Percentiles rank a stretch among this genome's conserved stretches.
phyloP scores from a whole-genome alignment of 2,888 invertebrate genomes.

The Pteria penguin region DNA sequence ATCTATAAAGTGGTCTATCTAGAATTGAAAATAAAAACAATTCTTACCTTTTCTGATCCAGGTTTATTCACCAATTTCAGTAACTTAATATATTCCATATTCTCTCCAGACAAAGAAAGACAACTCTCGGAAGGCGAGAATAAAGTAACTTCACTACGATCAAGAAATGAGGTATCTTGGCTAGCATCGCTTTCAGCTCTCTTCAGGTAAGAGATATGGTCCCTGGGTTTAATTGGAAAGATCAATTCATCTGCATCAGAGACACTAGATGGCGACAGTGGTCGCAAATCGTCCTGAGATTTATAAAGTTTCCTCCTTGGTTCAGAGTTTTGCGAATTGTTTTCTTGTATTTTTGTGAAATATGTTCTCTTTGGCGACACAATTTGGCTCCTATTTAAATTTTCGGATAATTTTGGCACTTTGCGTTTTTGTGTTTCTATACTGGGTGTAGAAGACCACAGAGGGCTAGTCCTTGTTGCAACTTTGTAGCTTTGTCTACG shows the following conservation, averaged over 20 bases:
- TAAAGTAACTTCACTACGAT: conserved; percentile 41
- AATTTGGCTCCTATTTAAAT: not conserved
- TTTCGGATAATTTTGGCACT: not conserved
- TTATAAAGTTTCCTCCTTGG: conserved; percentile 11
- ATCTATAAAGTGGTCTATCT: no score
- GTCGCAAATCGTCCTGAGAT: not conserved
- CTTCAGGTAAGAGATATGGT: conserved; percentile 1
- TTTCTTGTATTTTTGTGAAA: not conserved
- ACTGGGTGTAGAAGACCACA: conserved; percentile 32
- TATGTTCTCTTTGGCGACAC: not conserved
- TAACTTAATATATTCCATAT: conserved; percentile 65
- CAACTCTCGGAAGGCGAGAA: conserved; percentile 46
- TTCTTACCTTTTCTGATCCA: conserved; percentile 57
- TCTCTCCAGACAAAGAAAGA: conserved; percentile 42
- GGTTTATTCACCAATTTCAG: conserved; percentile 66
- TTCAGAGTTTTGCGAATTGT: not conserved
- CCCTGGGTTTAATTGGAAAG: not conserved
- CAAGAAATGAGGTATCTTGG: conserved; percentile 1
- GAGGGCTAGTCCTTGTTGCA: not conserved
- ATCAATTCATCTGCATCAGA: not conserved
- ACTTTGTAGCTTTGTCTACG: not conserved
- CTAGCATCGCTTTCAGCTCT: conserved; percentile 10
- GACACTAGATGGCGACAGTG: not conserved
- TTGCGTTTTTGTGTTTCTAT: not conserved
- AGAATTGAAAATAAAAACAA: no score